Conservation (phyloP, 2,888 invertebrate genomes). For the Nomada hirtipes region DNA sequence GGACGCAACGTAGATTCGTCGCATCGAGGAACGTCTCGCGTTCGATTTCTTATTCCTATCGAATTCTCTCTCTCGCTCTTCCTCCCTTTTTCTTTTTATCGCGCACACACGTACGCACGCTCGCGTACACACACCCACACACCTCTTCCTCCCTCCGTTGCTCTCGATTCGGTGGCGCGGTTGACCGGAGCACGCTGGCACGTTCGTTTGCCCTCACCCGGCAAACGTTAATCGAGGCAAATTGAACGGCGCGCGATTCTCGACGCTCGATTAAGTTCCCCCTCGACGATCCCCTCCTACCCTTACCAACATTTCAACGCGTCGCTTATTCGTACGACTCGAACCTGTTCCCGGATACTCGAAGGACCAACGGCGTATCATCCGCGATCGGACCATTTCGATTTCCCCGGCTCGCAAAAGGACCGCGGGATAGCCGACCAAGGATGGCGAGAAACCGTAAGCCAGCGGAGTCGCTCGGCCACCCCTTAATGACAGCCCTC, state of each 20-base stretch:
- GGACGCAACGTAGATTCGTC: background rate
- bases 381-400: background rate
- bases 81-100: background rate
- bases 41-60: constrained; percentile 8
- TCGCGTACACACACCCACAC: background rate
- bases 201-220: constrained; percentile 50
- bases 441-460: background rate
- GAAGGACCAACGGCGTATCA: background rate
- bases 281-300: constrained; percentile 48
- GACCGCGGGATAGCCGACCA: constrained; percentile 1
- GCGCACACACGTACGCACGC: background rate
- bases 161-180: constrained; percentile 18
- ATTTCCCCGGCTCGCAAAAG: background rate
- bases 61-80: too few species aligned
- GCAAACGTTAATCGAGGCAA: constrained; percentile 72
- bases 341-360: constrained; percentile 27
- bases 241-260: constrained; percentile 69
- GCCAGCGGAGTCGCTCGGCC: constrained; percentile 44
- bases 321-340: constrained; percentile 17
- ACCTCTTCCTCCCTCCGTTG: constrained; percentile 5
- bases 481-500: constrained; percentile 72
- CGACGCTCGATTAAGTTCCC: constrained; percentile 69
- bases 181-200: constrained; percentile 6
- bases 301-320: constrained; percentile 28
- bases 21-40: background rate